phyloP scores from a whole-genome alignment of 2,888 invertebrate species.

The Meteorus cinctellus region DNA sequence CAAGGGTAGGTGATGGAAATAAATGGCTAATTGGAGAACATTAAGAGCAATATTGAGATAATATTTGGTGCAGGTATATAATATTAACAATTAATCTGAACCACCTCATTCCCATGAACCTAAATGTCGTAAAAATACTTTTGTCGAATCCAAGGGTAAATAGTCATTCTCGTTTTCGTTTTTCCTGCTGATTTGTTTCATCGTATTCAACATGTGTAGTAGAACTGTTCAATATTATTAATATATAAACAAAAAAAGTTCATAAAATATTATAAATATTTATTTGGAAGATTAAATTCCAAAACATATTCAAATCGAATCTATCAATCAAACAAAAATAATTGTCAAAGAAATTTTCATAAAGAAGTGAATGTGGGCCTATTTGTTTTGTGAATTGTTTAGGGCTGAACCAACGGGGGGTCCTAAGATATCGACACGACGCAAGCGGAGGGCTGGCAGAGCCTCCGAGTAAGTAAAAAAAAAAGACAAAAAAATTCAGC shows the following conservation, averaged over 20 bases:
- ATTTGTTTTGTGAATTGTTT: constrained; percentile 75
- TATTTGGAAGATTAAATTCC: neutral
- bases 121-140: neutral
- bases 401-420: constrained; percentile 79
- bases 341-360: constrained; percentile 15
- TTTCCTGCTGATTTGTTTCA: neutral
- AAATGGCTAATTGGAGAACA: neutral
- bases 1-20: neutral
- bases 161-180: neutral
- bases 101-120: neutral
- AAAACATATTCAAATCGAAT: neutral
- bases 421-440: constrained; percentile 77
- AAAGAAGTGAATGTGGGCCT: constrained; percentile 67
- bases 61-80: neutral
- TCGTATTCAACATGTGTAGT: neutral
- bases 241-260: neutral
- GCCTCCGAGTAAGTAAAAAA: constrained; percentile 73
- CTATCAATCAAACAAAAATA: constrained; percentile 29
- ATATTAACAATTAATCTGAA: neutral
- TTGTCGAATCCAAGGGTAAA: neutral
- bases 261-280: neutral
- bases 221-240: neutral
- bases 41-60: neutral
- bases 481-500: constrained; percentile 48
- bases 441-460: constrained; percentile 73